These are phyloP conservation scores for Marisa cornuarietis DNA, from an alignment of 1,140 invertebrate genomes.

Conservation along the genomic window DNA sequence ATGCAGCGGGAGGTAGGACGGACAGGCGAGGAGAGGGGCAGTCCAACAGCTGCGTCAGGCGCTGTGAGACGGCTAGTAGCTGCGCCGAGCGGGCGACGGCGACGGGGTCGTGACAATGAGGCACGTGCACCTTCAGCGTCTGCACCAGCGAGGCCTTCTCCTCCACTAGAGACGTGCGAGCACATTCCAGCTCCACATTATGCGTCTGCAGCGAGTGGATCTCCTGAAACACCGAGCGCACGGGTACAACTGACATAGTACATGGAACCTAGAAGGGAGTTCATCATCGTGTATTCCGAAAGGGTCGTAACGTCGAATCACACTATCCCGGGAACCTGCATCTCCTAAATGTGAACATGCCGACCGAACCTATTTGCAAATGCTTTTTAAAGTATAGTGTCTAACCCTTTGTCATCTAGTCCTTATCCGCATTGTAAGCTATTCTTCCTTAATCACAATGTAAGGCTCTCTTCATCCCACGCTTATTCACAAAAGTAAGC, in stretches of 20 bases:
- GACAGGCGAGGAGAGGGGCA: slow-evolving; percentile 4
- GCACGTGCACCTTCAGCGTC: slow-evolving; percentile 32
- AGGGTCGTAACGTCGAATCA: too few relatives aligned
- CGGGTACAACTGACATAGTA: not conserved
- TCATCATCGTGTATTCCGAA: not conserved
- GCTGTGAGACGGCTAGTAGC: slow-evolving; percentile 15
- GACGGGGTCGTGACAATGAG: slow-evolving; percentile 23
- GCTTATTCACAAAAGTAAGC: too few relatives aligned
- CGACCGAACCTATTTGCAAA: too few relatives aligned
- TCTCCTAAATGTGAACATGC: too few relatives aligned
- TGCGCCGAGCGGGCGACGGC: slow-evolving; percentile 20
- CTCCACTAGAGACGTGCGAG: slow-evolving; percentile 19
- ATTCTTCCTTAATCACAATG: too few relatives aligned
- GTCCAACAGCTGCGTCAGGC: slow-evolving; percentile 21
- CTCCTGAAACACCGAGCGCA: slow-evolving; percentile 23
- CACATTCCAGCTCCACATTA: slow-evolving; percentile 25
- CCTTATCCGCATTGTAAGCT: too few relatives aligned
- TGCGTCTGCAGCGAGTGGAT: slow-evolving; percentile 28
- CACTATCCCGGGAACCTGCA: too few relatives aligned
- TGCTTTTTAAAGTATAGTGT: too few relatives aligned
- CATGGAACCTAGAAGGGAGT: not conserved
- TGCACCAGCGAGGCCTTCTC: slow-evolving; percentile 29
- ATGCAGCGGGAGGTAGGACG: not conserved
- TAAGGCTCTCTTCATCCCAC: too few relatives aligned
- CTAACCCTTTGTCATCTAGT: too few relatives aligned